A percentile compares a stretch with the other conserved stretches of the same genome.
Conservation (phyloP, 2,113 vertebrate genomes). For the Pithys albifrons region DNA sequence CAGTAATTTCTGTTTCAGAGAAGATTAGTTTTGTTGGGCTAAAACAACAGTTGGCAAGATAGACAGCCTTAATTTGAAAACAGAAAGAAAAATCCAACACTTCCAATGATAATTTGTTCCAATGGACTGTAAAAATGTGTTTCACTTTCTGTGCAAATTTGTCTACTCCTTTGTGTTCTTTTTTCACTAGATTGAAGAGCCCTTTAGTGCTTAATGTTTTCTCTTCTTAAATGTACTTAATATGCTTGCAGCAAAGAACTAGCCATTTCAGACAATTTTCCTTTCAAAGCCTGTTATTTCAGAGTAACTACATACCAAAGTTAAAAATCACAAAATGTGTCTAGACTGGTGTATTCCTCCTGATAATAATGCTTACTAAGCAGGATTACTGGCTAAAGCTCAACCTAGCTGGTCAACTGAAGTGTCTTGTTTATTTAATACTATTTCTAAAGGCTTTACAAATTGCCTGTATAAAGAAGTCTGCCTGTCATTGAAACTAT, state of each 20-base stretch:
- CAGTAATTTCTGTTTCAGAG: background rate
- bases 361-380: conserved; percentile 26
- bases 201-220: background rate
- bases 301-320: conserved; percentile 40
- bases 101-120: background rate
- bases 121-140: background rate
- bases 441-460: conserved; percentile 22
- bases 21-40: background rate
- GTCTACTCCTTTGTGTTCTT: background rate
- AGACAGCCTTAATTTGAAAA: background rate
- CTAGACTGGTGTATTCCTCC: conserved; percentile 32
- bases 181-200: background rate
- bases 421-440: conserved; percentile 33
- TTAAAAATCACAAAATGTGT: conserved; percentile 54
- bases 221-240: conserved; percentile 9
- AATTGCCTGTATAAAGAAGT: background rate
- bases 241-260: conserved; percentile 21
- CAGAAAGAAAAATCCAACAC: background rate
- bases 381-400: conserved; percentile 42
- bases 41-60: background rate
- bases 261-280: conserved; percentile 47
- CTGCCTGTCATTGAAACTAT: background rate
- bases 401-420: conserved; percentile 51
- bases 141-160: background rate
- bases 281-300: conserved; percentile 60